Base-by-base conservation (phyloP, 1,140 invertebrate species). In the Papilio xuthus region DNA sequence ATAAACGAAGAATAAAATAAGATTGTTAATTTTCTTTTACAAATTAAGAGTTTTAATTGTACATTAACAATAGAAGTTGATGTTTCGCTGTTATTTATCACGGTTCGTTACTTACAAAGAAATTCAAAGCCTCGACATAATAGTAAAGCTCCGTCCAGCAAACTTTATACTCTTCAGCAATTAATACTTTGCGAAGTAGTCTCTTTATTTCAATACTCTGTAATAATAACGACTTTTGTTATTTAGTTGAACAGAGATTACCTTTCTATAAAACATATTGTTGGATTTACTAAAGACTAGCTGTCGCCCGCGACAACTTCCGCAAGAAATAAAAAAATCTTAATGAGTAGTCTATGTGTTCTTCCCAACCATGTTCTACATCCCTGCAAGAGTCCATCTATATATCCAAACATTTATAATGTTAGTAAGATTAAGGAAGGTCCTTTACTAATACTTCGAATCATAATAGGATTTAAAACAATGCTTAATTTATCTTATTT, bases 61-160 rank as follows among this genome's bases (percentile, higher is more conserved):
- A 37, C 26, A 50, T 74, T n/a, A 53, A 72, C 70, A 44, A 50
- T 50, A 37, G 44, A 74, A 74, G 72, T 74, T 74, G 23, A 53
- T 74, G 44, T 20, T 50, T 74, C 72, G 26, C 23, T 76, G 32
- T 53, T 60, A 53, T 74, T 60, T 76, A 75, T 76, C 50, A 76
- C 32, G 73, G 73, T 76, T 76, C 26, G 26, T 60, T 60, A 76
- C 32, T 37, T 56, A 60, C 28, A 18, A 76, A 56, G 72, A 53
- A 74, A 74, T 50, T 74, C 47, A 74, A 74, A 74, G 72, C 47
- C 7, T 47, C 73, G 73, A 41, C 53, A 41, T 60, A 76, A 76
- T 76, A 56, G 50, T 60, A 37, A 76, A 60, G 73, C 72, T 74
- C 72, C 53, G 44, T 44, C 44, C 72, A 15, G 72, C 42, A 74